Conservation (phyloP, 2,113 vertebrate genomes). For the Rafetus swinhoei region DNA sequence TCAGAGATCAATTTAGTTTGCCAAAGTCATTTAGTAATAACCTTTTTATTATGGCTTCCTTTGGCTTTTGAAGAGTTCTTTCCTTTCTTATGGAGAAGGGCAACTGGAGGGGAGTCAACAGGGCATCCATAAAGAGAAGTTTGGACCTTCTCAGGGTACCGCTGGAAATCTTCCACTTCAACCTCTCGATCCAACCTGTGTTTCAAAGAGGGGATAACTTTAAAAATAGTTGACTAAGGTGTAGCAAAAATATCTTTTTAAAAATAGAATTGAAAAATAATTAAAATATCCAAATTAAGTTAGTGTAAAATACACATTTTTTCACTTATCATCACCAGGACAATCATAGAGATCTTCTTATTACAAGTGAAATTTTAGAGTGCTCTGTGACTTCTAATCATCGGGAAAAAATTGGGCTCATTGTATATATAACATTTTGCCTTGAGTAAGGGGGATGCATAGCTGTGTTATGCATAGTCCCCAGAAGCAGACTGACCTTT, state of each 20-base stretch:
- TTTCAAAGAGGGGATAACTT: slow-evolving; percentile 21
- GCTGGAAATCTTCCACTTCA: slow-evolving; percentile 96
- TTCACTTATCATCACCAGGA: background rate
- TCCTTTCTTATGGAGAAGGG: slow-evolving; percentile 81
- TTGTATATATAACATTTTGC: background rate
- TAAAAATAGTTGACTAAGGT: background rate
- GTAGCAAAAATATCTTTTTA: background rate
- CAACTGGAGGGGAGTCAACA: slow-evolving; percentile 82
- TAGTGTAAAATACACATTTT: background rate
- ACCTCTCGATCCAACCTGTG: slow-evolving; percentile 91
- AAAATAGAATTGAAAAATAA: background rate
- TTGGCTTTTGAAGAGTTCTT: slow-evolving; percentile 82
- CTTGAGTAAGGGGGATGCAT: background rate
- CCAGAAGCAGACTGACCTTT: background rate
- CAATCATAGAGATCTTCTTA: background rate
- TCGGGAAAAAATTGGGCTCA: background rate
- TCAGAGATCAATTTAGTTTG: too few species aligned
- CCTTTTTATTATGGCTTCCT: slow-evolving; percentile 84
- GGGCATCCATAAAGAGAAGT: slow-evolving; percentile 92
- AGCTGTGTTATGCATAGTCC: background rate
- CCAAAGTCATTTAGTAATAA: slow-evolving; percentile 52
- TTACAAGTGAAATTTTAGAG: background rate
- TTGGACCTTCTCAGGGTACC: slow-evolving; percentile 88
- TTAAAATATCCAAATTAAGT: background rate
- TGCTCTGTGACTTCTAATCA: background rate